Evolutionary conservation across 2,113 vertebrate species (phyloP).

Genomic region (Capreolus pygargus): DNA sequence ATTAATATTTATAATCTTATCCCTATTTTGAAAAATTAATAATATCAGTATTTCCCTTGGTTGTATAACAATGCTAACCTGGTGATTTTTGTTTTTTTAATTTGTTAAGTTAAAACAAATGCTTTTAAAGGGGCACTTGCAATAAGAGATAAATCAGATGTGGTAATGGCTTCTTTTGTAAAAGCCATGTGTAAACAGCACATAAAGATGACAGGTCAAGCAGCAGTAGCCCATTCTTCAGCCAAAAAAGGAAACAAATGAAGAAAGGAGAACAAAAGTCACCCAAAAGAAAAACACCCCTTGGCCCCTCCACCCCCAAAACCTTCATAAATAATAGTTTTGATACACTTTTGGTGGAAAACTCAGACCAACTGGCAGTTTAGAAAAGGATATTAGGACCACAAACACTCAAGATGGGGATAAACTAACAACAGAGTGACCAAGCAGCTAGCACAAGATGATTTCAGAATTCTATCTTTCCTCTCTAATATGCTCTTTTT

Average conservation of each 20-base stretch:
- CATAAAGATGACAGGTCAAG: slow-evolving; percentile 56
- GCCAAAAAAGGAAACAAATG: slow-evolving; percentile 56
- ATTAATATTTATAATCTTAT: slow-evolving; percentile 16
- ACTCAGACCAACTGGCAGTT: not conserved
- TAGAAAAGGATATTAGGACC: slow-evolving; percentile 37
- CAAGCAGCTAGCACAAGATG: not conserved
- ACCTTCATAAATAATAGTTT: slow-evolving; percentile 31
- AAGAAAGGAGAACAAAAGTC: slow-evolving; percentile 38
- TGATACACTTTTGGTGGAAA: not conserved
- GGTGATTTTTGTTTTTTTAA: not conserved
- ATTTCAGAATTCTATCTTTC: not conserved
- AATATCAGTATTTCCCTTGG: slow-evolving; percentile 11
- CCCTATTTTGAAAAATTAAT: slow-evolving; percentile 49
- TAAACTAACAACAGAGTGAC: slow-evolving; percentile 83
- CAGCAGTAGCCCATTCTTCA: slow-evolving; percentile 70
- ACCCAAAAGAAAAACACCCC: not conserved
- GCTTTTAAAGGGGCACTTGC: slow-evolving; percentile 67
- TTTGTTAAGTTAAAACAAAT: slow-evolving; percentile 38
- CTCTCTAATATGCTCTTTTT: not conserved
- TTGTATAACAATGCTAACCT: slow-evolving; percentile 32
- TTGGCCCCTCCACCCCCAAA: not conserved
- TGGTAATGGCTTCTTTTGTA: slow-evolving; percentile 33
- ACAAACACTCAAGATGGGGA: slow-evolving; percentile 72
- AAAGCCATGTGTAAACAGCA: slow-evolving; percentile 58
- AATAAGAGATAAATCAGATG: slow-evolving; percentile 55